A percentile compares a stretch with the other conserved stretches of the same genome.
phyloP scores from a whole-genome alignment of 64 coral and sea anemone species.

The Cladopsammia gracilis region DNA sequence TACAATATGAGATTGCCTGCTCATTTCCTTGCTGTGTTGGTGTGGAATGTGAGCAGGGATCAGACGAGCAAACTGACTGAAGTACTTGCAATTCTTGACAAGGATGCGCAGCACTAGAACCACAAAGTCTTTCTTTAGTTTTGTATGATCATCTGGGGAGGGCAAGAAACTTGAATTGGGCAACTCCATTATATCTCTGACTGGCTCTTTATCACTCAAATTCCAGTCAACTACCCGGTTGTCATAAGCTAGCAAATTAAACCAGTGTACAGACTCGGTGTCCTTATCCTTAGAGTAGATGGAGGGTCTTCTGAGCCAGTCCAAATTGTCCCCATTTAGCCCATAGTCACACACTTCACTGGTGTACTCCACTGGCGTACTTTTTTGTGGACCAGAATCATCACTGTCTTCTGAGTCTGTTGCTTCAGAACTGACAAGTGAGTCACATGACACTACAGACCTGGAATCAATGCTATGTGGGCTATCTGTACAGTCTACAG shows the following conservation, averaged over 20 bases:
- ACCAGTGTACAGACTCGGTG: slow-evolving; percentile 43
- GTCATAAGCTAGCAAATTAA: slow-evolving; percentile 39
- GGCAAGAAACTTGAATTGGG: slow-evolving; percentile 40
- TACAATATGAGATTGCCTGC: slow-evolving; percentile 13
- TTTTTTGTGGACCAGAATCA: neutral
- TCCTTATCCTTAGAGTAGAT: slow-evolving; percentile 27
- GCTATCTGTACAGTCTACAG: neutral
- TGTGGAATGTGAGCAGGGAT: slow-evolving; percentile 24
- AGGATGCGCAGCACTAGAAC: slow-evolving; percentile 31
- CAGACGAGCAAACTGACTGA: neutral
- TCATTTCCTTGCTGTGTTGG: slow-evolving; percentile 9
- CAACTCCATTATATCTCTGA: slow-evolving; percentile 13
- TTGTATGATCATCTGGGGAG: slow-evolving; percentile 23
- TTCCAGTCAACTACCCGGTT: slow-evolving; percentile 27
- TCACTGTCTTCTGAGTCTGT: slow-evolving; percentile 11
- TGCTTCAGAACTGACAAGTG: neutral
- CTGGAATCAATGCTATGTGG: neutral
- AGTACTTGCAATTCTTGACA: slow-evolving; percentile 22
- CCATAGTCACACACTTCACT: slow-evolving; percentile 17
- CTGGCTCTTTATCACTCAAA: neutral
- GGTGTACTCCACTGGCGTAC: neutral
- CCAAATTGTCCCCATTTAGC: slow-evolving; percentile 29
- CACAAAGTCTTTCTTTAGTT: slow-evolving; percentile 21
- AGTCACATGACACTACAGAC: slow-evolving; percentile 17
- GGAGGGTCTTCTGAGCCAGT: slow-evolving; percentile 39